Evolutionary conservation across 2,797 vertebrate genomes (phyloP), one percentile per base, ranked within the genome.

Genomic region (Dendrocincla tyrannina): DNA sequence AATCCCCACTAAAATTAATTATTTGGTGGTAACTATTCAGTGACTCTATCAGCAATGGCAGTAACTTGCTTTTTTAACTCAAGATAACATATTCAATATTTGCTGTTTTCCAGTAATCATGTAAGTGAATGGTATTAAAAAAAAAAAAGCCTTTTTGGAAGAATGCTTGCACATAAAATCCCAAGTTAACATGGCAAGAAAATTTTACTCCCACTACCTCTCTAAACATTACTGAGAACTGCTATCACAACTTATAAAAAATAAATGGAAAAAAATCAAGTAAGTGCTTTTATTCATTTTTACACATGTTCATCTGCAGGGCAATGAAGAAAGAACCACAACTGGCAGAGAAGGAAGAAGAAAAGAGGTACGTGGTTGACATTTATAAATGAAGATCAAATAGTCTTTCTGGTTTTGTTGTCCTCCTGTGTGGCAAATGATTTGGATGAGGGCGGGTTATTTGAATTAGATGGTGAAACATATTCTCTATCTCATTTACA

Each of bases 21-120:
- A 80, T 96, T 88, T 92, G 58, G 35, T 89, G 44, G 60, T 76
- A 96, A 76, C 80, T 72, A n/a, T 49, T 68, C 53, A 67, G 58
- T 89, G 67, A 89, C 69, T 91, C n/a, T 69, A 75, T 90, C 88
- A 89, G 76, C 59, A 84, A 27, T 72, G 41, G 60, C 58, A 89
- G 23, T 91, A 72, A 87, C 52, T 91, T 89, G 58, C 19, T 63
- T 69, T 62, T 68, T 91, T 93, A 82, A 79, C 52, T 79, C 81
- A 24, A 76, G 85, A 83, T 89, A 95, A 82, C 67, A 19, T 39
- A 77, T 88, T 37, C 80, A 74, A 35, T 63, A 58, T 35, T 87
- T 87, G n/a, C 5, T 55, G 0, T 93, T 85, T 91, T 81, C 53
- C 73, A 63, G 55, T 35, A 58, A 53, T 47, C 46, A 7, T 37